A percentile compares a stretch with the other conserved stretches of the same genome.
Evolutionary conservation across 2,888 invertebrate species (phyloP).

Genomic region (Nymphalis c-album): DNA sequence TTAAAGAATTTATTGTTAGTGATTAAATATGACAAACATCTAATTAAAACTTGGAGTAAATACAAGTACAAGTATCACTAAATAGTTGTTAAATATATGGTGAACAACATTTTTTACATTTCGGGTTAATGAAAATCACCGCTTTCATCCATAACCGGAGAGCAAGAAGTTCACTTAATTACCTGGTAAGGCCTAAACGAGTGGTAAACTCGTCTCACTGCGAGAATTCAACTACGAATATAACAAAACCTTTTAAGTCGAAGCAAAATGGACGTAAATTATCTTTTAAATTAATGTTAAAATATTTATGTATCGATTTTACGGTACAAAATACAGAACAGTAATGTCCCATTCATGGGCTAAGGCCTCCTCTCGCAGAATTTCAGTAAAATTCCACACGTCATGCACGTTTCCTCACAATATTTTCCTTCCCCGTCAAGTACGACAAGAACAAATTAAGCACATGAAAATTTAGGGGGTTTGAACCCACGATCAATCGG

Average conservation of each 20-base stretch:
- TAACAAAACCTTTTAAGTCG: conserved; percentile 10
- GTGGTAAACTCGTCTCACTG: conserved; percentile 36
- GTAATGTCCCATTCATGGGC: no score
- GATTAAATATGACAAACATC: not conserved
- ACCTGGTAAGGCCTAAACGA: conserved; percentile 51
- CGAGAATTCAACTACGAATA: conserved; percentile 18
- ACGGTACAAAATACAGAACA: no score
- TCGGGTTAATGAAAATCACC: conserved; percentile 74
- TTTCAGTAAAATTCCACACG: no score
- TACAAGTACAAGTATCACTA: conserved; percentile 4
- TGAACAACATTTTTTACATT: conserved; percentile 69
- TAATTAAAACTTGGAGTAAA: not conserved
- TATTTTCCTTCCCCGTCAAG: no score
- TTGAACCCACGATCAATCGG: no score
- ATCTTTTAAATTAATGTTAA: not conserved
- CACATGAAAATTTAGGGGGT: no score
- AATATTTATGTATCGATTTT: not conserved
- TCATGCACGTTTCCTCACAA: no score
- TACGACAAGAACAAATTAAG: no score
- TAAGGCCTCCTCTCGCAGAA: no score
- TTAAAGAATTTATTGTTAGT: not conserved
- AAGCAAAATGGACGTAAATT: conserved; percentile 10
- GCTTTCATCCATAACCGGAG: conserved; percentile 54
- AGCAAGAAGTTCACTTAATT: conserved; percentile 63
- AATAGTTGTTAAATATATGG: conserved; percentile 22